Conservation (phyloP, 2,113 vertebrate species). For the Lepisosteus oculatus region DNA sequence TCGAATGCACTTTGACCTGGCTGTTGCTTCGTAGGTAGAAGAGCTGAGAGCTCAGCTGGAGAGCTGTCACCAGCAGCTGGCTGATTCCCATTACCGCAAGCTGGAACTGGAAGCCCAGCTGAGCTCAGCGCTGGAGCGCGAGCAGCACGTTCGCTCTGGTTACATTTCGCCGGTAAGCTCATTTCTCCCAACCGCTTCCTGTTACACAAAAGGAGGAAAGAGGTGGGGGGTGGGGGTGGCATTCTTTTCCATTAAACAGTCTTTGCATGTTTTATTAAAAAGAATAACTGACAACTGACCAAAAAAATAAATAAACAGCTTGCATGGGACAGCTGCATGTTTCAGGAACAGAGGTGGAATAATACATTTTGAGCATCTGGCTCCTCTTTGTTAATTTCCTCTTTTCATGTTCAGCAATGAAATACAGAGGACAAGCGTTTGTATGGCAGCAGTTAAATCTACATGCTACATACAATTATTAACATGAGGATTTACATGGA, state of each 20-base stretch:
- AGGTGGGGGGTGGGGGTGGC: conserved; percentile 16
- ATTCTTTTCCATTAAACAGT: conserved; percentile 53
- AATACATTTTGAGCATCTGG: conserved; percentile 41
- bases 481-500: conserved; percentile 5
- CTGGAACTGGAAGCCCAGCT: conserved; percentile 67
- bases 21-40: conserved; percentile 56
- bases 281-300: conserved; percentile 52
- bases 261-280: conserved; percentile 64
- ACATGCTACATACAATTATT: conserved; percentile 16
- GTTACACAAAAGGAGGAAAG: conserved; percentile 5
- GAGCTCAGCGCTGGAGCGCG: conserved; percentile 58
- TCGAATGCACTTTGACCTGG: too few species aligned
- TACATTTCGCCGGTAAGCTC: conserved; percentile 74
- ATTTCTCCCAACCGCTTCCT: conserved; percentile 4
- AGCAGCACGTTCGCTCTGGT: conserved; percentile 62
- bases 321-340: conserved; percentile 76
- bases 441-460: conserved; percentile 25
- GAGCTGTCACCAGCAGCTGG: conserved; percentile 67
- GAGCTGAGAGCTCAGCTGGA: conserved; percentile 68
- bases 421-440: conserved; percentile 17
- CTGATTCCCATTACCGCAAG: conserved; percentile 64
- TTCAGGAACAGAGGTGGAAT: conserved; percentile 35
- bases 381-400: conserved; percentile 48
- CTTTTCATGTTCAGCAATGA: conserved; percentile 31
- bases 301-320: conserved; percentile 44